Percentiles rank a stretch among this genome's conserved stretches.
These are phyloP conservation scores for Sicus ferrugineus DNA, from an alignment of 2,888 invertebrate species.

Conservation along the genomic window DNA sequence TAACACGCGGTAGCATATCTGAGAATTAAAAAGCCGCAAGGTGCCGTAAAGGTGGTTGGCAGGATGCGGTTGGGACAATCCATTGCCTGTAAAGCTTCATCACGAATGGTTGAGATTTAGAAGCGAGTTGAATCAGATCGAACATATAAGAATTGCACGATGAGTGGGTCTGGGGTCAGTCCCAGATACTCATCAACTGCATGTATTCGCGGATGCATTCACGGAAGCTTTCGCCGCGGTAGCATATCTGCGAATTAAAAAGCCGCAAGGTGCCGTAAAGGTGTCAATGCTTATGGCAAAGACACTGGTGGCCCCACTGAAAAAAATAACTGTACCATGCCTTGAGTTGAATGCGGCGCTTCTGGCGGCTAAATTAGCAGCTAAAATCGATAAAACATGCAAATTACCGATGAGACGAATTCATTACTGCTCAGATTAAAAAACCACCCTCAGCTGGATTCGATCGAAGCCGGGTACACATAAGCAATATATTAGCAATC, in stretches of 20 bases:
- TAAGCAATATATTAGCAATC: slow-evolving; percentile 32
- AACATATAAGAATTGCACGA: slow-evolving; percentile 6
- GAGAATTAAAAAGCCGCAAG: no score
- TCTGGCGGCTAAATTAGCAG: slow-evolving; percentile 27
- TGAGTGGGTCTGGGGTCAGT: slow-evolving; percentile 4
- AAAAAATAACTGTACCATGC: slow-evolving; percentile 33
- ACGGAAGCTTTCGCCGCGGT: slow-evolving; percentile 34
- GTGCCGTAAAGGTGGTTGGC: no score
- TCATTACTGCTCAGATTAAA: slow-evolving; percentile 32
- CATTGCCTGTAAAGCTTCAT: slow-evolving; percentile 7
- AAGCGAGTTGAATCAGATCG: slow-evolving; percentile 11
- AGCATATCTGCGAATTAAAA: slow-evolving; percentile 29
- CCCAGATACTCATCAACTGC: slow-evolving; percentile 14
- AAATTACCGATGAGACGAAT: slow-evolving; percentile 13
- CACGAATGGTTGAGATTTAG: slow-evolving; percentile 9
- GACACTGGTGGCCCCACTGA: slow-evolving; percentile 34
- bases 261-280: slow-evolving; percentile 13
- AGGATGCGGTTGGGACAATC: slow-evolving; percentile 12
- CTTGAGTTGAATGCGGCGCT: slow-evolving; percentile 36
- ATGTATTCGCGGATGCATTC: slow-evolving; percentile 31
- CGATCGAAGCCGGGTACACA: slow-evolving; percentile 33
- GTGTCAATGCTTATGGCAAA: slow-evolving; percentile 31
- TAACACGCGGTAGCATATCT: no score
- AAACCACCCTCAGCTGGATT: slow-evolving; percentile 33
- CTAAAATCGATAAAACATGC: slow-evolving; percentile 21